Evolutionary conservation across 2,113 vertebrate species (phyloP), one percentile per base, ranked within the genome.

Genomic region (Catagonus wagneri): DNA sequence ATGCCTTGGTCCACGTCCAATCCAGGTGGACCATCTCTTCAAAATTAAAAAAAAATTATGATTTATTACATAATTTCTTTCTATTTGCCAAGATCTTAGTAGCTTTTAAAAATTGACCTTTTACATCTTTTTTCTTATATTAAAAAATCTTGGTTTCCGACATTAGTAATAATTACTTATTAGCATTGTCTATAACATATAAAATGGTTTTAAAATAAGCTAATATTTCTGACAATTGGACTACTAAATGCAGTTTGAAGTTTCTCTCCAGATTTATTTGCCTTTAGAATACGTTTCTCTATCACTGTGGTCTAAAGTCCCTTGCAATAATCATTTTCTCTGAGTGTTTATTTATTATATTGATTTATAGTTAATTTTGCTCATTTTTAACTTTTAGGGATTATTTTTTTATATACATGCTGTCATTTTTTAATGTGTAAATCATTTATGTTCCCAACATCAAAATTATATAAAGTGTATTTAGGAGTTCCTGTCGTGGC

Each of bases 321-420:
- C 29, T 50, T 92, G 83, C 27, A 74, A 81, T 66, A 92, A 88
- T 60, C 60, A 32, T 87, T 87, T 81, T 92, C 27, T 58, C 44
- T 71, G 52, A 36, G 36, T 56, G 22, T 61, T 54, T 84, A 69
- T 56, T 52, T 13, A 39, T 60, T 68, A 66, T 74, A 60, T 36
- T 92, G 29, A 65, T 34, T 81, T 63, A 36, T 50, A 61, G 52
- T 78, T 68, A 58, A 17, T 66, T 66, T 44, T 58, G 72, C 34
- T 74, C 22, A 39, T 54, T 84, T 83, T 52, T 79, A 71, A 69
- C 22, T 50, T 79, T 71, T n/a, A 27, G 27, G 2, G 15, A 58
- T 87, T 80, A 17, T 13, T 63, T 91, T 79, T 86, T 44, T 68
- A 84, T 29, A 16, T 56, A 79, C 63, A 72, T 44, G 84, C 66